Evolutionary conservation across 1,140 invertebrate genomes (phyloP).

Genomic region (Philopotamus ludificatus): DNA sequence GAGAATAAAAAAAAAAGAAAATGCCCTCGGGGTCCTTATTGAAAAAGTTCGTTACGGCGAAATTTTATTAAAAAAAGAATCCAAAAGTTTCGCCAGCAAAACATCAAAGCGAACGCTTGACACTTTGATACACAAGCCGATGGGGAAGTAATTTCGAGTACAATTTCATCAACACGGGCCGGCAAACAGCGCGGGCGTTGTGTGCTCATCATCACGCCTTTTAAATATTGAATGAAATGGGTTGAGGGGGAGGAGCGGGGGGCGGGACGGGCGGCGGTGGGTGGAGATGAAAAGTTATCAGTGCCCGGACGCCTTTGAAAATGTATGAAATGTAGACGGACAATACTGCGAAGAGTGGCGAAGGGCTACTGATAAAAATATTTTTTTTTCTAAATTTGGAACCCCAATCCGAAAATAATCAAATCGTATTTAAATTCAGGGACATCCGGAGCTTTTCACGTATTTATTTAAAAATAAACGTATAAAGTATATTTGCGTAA

Average conservation of each 20-base stretch:
- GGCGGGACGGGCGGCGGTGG: no score
- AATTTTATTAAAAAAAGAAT: conserved; percentile 13
- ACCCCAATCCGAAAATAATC: no score
- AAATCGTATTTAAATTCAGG: no score
- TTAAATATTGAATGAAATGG: neutral
- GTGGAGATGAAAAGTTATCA: neutral
- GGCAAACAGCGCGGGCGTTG: neutral
- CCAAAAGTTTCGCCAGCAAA: neutral
- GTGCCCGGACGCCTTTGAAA: neutral
- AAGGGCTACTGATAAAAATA: no score
- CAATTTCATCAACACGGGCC: conserved; percentile 13
- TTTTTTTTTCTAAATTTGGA: no score
- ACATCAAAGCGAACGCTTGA: conserved; percentile 24
- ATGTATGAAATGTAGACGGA: neutral
- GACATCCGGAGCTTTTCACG: no score
- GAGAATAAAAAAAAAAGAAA: neutral
- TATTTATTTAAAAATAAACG: no score
- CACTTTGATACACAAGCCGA: conserved; percentile 18
- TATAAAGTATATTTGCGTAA: no score
- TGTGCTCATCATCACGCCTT: neutral
- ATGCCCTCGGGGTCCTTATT: conserved; percentile 10
- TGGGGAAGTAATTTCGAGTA: conserved; percentile 15
- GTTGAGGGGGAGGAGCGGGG: no score
- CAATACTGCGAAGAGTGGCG: no score
- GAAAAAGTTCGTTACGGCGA: conserved; percentile 22